phyloP scores from a whole-genome alignment of 2,888 invertebrate genomes.

The Nephrocerus scutellatus region DNA sequence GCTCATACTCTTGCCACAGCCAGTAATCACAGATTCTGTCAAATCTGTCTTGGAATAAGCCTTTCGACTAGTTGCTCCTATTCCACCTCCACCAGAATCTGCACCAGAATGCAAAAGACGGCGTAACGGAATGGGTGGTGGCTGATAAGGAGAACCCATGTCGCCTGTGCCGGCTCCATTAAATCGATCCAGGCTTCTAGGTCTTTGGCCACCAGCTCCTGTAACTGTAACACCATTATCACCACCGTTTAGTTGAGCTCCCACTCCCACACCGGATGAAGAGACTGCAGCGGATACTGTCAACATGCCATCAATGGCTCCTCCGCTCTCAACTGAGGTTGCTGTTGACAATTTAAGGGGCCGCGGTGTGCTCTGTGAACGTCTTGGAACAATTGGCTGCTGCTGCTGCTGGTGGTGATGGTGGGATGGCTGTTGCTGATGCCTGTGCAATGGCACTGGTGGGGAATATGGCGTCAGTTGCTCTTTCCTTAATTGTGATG shows the following conservation, averaged over 20 bases:
- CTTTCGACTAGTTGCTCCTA: slow-evolving; percentile 2
- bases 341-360: slow-evolving; percentile 27
- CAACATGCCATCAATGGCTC: slow-evolving; percentile 19
- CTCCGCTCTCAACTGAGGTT: slow-evolving; percentile 15
- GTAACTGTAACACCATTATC: no score
- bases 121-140: slow-evolving; percentile 43
- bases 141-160: slow-evolving; percentile 29
- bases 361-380: slow-evolving; percentile 46
- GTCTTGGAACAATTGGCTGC: slow-evolving; percentile 39
- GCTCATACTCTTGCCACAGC: slow-evolving; percentile 33
- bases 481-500: neutral
- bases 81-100: slow-evolving; percentile 1
- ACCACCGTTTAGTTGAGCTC: slow-evolving; percentile 7
- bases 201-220: slow-evolving; percentile 31
- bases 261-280: slow-evolving; percentile 1
- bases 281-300: slow-evolving; percentile 4
- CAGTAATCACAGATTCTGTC: no score
- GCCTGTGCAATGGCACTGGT: slow-evolving; percentile 34
- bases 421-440: slow-evolving; percentile 9
- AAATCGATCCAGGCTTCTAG: slow-evolving; percentile 44
- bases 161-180: slow-evolving; percentile 30
- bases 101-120: slow-evolving; percentile 27
- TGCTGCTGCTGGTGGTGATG: slow-evolving; percentile 9
- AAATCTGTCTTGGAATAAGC: slow-evolving; percentile 2
- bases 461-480: slow-evolving; percentile 21